phyloP scores from a whole-genome alignment of 1,140 invertebrate genomes.

The Atta colombica region DNA sequence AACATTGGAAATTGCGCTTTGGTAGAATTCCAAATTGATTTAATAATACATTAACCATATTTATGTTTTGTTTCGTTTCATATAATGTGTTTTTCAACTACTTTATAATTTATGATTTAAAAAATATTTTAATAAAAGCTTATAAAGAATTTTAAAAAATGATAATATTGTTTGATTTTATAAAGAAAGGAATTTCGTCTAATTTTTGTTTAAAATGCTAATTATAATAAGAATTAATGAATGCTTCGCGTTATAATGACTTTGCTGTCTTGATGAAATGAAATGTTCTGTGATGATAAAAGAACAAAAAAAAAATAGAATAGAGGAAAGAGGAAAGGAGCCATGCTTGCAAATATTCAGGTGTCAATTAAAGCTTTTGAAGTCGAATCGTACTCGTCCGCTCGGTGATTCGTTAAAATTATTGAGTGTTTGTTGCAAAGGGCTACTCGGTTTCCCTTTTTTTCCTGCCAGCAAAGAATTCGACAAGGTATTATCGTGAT shows the following conservation, averaged over 20 bases:
- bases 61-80: not conserved
- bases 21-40: not conserved
- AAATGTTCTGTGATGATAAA: not conserved
- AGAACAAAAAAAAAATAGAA: not conserved
- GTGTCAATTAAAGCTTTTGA: conserved; percentile 71
- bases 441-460: conserved; percentile 25
- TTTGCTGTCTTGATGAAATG: conserved; percentile 7
- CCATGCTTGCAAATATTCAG: conserved; percentile 70
- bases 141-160: not conserved
- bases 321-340: not conserved
- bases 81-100: not conserved
- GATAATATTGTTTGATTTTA: not conserved
- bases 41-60: not conserved
- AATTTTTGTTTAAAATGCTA: not conserved
- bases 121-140: not conserved
- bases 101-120: no score
- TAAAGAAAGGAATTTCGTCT: not conserved
- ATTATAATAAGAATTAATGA: conserved; percentile 4
- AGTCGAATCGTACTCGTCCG: conserved; percentile 19
- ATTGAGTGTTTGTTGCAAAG: conserved; percentile 75
- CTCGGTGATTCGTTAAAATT: conserved; percentile 83
- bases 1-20: conserved; percentile 2
- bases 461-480: conserved; percentile 55
- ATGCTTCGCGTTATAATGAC: not conserved
- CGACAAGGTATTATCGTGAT: conserved; percentile 75